These are phyloP conservation scores for Sebastes elongatus DNA, from an alignment of 2,797 vertebrate species.

Conservation along the genomic window DNA sequence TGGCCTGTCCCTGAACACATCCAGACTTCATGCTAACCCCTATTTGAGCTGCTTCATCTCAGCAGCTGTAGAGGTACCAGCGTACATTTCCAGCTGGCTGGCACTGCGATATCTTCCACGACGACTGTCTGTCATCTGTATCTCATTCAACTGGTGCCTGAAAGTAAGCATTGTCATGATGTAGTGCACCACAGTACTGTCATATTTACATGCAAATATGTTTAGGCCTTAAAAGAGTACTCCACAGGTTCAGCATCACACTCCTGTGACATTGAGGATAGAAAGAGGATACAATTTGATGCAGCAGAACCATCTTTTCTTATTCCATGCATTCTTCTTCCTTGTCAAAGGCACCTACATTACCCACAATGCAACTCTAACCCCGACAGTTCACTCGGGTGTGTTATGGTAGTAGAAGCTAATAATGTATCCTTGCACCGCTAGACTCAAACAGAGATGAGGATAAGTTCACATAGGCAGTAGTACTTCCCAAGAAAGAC, in stretches of 20 bases:
- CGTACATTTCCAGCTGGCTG: slow-evolving; percentile 84
- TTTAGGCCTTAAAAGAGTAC: background rate
- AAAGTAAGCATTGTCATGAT: slow-evolving; percentile 71
- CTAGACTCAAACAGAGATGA: background rate
- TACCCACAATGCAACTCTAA: background rate
- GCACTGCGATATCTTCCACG: slow-evolving; percentile 79
- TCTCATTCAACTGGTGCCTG: slow-evolving; percentile 85
- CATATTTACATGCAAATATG: background rate
- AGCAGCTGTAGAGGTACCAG: slow-evolving; percentile 85
- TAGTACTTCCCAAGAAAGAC: background rate
- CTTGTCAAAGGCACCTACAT: background rate
- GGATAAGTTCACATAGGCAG: background rate
- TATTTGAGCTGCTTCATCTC: slow-evolving; percentile 90
- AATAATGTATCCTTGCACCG: background rate
- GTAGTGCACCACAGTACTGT: background rate
- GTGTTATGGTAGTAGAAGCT: background rate
- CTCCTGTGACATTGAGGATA: background rate
- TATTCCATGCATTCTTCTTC: background rate
- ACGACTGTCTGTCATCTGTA: slow-evolving; percentile 77
- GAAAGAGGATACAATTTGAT: background rate
- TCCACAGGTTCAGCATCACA: background rate
- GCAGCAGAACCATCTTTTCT: background rate
- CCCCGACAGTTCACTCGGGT: background rate
- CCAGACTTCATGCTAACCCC: slow-evolving; percentile 83
- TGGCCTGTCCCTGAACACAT: slow-evolving; percentile 86